Percentiles rank a stretch among this genome's conserved stretches.
Conservation (phyloP, 2,888 invertebrate species). For the Orthonevra nobilis region DNA sequence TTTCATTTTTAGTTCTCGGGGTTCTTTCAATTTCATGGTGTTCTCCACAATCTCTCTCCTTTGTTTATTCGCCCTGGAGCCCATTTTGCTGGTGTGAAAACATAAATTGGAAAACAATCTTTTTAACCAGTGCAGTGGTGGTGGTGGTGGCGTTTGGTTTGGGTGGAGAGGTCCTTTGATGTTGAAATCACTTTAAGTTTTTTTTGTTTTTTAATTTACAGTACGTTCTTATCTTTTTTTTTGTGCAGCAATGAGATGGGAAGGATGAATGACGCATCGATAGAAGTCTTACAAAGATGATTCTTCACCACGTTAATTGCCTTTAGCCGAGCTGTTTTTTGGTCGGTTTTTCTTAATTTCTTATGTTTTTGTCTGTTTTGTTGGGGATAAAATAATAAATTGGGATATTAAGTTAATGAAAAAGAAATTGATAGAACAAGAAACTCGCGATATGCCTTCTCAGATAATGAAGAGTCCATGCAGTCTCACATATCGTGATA, state of each 20-base stretch:
- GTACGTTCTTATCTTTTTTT: not conserved
- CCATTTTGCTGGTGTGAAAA: conserved; percentile 72
- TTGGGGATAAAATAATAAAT: no score
- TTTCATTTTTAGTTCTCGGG: conserved; percentile 55
- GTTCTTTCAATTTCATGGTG: conserved; percentile 51
- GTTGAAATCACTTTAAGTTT: conserved; percentile 63
- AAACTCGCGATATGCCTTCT: no score
- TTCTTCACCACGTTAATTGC: conserved; percentile 57
- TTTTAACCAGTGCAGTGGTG: conserved; percentile 55
- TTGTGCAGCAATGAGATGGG: conserved; percentile 15
- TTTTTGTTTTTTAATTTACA: conserved; percentile 27
- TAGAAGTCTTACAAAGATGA: conserved; percentile 5
- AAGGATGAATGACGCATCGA: conserved; percentile 6
- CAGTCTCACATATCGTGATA: no score
- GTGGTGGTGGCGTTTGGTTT: conserved; percentile 3
- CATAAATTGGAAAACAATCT: conserved; percentile 74
- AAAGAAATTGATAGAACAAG: no score
- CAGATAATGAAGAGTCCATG: no score
- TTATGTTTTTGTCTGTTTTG: no score
- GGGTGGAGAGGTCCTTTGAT: conserved; percentile 44
- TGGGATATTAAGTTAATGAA: no score
- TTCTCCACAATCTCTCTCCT: no score
- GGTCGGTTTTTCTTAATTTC: conserved; percentile 9
- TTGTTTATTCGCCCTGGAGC: conserved; percentile 68
- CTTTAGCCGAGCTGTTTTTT: conserved; percentile 27